Evolutionary conservation across 2,113 vertebrate species (phyloP).

Genomic region (Orientallactaga bullata): DNA sequence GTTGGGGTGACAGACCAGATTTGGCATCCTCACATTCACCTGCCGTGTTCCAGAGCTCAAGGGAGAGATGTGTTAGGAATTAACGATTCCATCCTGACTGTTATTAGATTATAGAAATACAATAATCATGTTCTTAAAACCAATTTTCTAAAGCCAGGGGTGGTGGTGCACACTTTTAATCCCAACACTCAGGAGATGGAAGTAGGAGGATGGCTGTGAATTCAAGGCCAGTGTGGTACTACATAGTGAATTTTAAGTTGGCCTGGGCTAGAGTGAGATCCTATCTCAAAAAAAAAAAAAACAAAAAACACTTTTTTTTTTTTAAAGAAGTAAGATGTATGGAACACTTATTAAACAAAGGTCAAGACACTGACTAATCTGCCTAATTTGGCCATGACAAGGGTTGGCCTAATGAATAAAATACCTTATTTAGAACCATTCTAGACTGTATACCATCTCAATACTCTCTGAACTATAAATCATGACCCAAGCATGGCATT

Average conservation of each 20-base stretch:
- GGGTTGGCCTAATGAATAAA: background rate
- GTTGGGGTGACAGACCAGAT: background rate
- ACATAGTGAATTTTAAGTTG: too few relatives aligned
- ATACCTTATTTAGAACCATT: background rate
- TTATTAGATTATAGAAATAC: constrained; percentile 12
- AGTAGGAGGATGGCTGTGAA: too few relatives aligned
- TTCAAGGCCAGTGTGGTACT: too few relatives aligned
- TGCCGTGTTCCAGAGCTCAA: background rate
- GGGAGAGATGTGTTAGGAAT: background rate
- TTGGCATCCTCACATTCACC: background rate
- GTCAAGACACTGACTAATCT: background rate
- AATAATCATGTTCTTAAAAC: background rate
- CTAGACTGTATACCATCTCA: background rate
- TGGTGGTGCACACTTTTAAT: too few relatives aligned
- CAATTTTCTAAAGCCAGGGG: background rate
- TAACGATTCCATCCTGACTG: constrained; percentile 23
- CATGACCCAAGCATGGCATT: background rate
- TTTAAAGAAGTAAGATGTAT: constrained; percentile 32
- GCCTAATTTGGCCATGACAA: background rate
- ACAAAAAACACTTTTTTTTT: too few relatives aligned
- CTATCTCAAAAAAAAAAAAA: too few relatives aligned
- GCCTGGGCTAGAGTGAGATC: too few relatives aligned
- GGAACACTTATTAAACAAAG: background rate
- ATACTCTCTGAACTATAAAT: constrained; percentile 45
- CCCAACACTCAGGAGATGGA: too few relatives aligned